phyloP scores from a whole-genome alignment of 2,888 invertebrate species.

The Pteria penguin region DNA sequence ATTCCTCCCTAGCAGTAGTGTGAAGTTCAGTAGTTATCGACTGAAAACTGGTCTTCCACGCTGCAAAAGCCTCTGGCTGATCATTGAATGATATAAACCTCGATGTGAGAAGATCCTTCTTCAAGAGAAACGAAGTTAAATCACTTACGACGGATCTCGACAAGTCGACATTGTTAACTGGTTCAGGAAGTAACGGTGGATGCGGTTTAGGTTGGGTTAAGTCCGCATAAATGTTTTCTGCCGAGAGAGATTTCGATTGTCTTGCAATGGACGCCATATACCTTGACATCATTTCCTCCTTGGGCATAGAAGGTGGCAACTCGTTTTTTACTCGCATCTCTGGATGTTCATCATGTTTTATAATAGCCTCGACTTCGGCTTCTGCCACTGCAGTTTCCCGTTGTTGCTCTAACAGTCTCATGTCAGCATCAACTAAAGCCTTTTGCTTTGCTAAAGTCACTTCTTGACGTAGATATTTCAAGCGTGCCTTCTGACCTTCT shows the following conservation, averaged over 20 bases:
- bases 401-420: too few species aligned
- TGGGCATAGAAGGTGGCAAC: not conserved
- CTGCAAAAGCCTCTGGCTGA: conserved; percentile 20
- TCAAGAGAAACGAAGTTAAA: conserved; percentile 29
- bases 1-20: conserved; percentile 29
- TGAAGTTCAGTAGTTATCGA: conserved; percentile 26
- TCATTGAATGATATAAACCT: conserved; percentile 35
- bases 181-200: not conserved
- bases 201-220: not conserved
- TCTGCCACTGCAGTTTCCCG: conserved; percentile 16
- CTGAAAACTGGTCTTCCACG: conserved; percentile 38
- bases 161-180: not conserved
- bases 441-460: not conserved
- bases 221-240: not conserved
- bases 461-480: conserved; percentile 1
- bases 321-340: too few species aligned
- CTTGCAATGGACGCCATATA: not conserved
- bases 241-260: not conserved
- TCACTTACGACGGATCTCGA: conserved; percentile 1
- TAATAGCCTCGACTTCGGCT: conserved; percentile 17
- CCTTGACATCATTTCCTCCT: conserved; percentile 1
- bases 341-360: too few species aligned
- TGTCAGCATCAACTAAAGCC: too few species aligned
- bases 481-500: not conserved
- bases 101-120: conserved; percentile 35